Evolutionary conservation across 1,140 invertebrate genomes (phyloP).

Genomic region (Ips nitidus): DNA sequence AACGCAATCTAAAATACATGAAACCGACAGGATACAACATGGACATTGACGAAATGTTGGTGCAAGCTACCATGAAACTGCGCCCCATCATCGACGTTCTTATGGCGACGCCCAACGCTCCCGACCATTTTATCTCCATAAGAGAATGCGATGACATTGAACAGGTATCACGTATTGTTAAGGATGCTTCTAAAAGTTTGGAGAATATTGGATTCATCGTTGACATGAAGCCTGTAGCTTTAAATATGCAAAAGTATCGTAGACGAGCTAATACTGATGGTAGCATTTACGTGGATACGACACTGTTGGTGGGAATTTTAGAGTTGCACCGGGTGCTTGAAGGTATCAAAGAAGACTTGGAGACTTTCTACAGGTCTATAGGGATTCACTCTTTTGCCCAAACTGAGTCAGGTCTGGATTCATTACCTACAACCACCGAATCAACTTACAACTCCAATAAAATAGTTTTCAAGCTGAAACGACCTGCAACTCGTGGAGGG

Average conservation of each 20-base stretch:
- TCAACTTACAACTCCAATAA: slow-evolving; percentile 11
- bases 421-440: background rate
- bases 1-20: slow-evolving; percentile 3
- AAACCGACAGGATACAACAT: slow-evolving; percentile 4
- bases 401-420: slow-evolving; percentile 20
- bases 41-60: slow-evolving; percentile 11
- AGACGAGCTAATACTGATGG: slow-evolving; percentile 22
- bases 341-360: slow-evolving; percentile 24
- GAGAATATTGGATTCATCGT: slow-evolving; percentile 5
- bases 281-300: slow-evolving; percentile 30
- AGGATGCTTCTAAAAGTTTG: slow-evolving; percentile 4
- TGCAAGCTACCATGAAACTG: slow-evolving; percentile 12
- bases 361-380: slow-evolving; percentile 19
- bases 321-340: slow-evolving; percentile 32
- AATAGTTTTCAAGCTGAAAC: slow-evolving; percentile 13
- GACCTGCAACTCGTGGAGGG: background rate
- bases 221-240: slow-evolving; percentile 2
- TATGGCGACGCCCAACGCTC: background rate
- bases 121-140: slow-evolving; percentile 13
- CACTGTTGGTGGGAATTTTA: slow-evolving; percentile 30
- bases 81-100: slow-evolving; percentile 19
- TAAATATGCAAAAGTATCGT: slow-evolving; percentile 24
- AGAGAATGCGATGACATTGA: slow-evolving; percentile 13
- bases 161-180: background rate
- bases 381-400: slow-evolving; percentile 24